Evolutionary conservation across 2,113 vertebrate species (phyloP).

Genomic region (Tautogolabrus adspersus): DNA sequence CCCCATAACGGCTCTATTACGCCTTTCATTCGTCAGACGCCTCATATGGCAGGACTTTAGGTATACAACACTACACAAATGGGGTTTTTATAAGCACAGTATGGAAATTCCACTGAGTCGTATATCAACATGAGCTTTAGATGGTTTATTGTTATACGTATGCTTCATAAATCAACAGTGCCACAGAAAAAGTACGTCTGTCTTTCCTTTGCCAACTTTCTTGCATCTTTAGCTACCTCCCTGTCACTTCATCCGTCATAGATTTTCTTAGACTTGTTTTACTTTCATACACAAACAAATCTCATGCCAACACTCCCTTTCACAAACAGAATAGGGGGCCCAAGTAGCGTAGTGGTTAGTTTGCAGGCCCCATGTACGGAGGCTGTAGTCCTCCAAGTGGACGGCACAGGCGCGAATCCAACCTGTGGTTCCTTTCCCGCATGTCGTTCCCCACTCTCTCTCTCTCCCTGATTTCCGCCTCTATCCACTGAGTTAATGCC

Average conservation of each 20-base stretch:
- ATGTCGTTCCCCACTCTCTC: too few relatives aligned
- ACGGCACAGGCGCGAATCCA: too few relatives aligned
- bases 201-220: neutral
- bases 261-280: too few relatives aligned
- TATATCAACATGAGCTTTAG: neutral
- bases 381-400: too few relatives aligned
- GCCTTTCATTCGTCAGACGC: neutral
- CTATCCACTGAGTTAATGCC: too few relatives aligned
- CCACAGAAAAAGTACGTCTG: neutral
- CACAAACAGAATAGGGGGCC: too few relatives aligned
- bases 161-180: conserved; percentile 7
- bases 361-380: too few relatives aligned
- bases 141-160: conserved; percentile 1
- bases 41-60: neutral
- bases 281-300: too few relatives aligned
- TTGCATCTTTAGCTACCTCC: neutral
- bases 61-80: neutral
- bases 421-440: too few relatives aligned
- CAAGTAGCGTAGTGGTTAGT: too few relatives aligned
- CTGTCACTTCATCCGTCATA: neutral
- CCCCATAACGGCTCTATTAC: neutral
- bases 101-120: conserved; percentile 16
- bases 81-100: neutral
- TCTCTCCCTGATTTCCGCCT: too few relatives aligned
- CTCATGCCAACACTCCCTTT: too few relatives aligned